phyloP scores from a whole-genome alignment of 2,797 vertebrate species.

The Anniella stebbinsi region DNA sequence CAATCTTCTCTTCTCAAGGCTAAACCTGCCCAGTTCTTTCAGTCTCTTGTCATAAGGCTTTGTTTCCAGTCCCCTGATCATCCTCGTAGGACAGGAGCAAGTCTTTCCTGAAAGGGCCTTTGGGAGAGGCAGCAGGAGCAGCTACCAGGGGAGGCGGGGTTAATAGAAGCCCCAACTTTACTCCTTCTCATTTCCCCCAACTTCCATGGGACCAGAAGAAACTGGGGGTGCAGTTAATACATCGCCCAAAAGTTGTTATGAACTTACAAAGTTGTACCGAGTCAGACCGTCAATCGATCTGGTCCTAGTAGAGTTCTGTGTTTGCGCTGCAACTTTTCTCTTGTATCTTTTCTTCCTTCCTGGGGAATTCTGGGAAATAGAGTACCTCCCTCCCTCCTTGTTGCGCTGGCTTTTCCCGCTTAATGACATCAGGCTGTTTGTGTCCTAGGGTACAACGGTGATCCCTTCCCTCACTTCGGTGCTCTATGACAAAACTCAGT shows the following conservation, averaged over 20 bases:
- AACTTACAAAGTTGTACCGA: not conserved
- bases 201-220: not conserved
- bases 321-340: not conserved
- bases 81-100: no score
- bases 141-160: not conserved
- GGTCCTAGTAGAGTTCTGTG: no score
- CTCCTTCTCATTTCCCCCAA: not conserved
- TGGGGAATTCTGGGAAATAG: not conserved
- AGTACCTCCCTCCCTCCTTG: not conserved
- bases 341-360: not conserved
- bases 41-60: no score
- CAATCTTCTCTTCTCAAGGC: no score
- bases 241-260: not conserved
- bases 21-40: no score
- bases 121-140: not conserved
- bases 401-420: no score
- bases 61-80: no score
- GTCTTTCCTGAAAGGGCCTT: no score
- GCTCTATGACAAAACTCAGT: constrained; percentile 80
- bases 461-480: constrained; percentile 79
- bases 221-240: not conserved
- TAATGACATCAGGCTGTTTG: constrained; percentile 5
- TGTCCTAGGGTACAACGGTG: constrained; percentile 77
- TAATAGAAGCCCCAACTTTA: not conserved
- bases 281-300: not conserved